Percentiles rank a stretch among this genome's conserved stretches.
Conservation (phyloP, 1,140 invertebrate species). For the Cotesia glomerata region DNA sequence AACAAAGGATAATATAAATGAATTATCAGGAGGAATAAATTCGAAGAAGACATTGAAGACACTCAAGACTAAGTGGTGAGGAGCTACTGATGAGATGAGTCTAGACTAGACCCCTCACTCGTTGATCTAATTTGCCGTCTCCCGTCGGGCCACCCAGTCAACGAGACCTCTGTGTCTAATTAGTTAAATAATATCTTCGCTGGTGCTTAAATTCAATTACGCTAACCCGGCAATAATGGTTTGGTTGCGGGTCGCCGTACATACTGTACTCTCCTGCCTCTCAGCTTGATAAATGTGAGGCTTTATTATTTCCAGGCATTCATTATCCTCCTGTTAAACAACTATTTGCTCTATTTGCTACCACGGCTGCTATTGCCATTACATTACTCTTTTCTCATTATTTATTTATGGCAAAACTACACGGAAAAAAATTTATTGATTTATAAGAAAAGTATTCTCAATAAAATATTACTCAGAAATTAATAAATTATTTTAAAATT, state of each 20-base stretch:
- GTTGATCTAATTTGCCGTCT: slow-evolving; percentile 45
- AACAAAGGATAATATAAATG: background rate
- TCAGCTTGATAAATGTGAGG: slow-evolving; percentile 51
- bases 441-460: too few relatives aligned
- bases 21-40: background rate
- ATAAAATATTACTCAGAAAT: too few relatives aligned
- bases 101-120: slow-evolving; percentile 23
- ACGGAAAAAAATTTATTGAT: too few relatives aligned
- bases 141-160: slow-evolving; percentile 45
- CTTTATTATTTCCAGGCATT: slow-evolving; percentile 26
- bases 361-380: background rate
- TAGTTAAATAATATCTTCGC: slow-evolving; percentile 64
- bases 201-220: slow-evolving; percentile 62
- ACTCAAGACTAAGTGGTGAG: too few relatives aligned
- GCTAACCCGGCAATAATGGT: slow-evolving; percentile 57
- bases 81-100: background rate
- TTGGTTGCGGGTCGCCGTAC: slow-evolving; percentile 47
- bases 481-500: too few relatives aligned
- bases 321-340: background rate
- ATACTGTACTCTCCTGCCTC: background rate
- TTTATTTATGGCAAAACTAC: too few relatives aligned
- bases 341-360: too few relatives aligned
- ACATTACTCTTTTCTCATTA: too few relatives aligned
- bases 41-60: background rate
- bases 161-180: slow-evolving; percentile 61